Evolutionary conservation across 2,113 vertebrate species (phyloP).

Genomic region (Microtus ochrogaster): DNA sequence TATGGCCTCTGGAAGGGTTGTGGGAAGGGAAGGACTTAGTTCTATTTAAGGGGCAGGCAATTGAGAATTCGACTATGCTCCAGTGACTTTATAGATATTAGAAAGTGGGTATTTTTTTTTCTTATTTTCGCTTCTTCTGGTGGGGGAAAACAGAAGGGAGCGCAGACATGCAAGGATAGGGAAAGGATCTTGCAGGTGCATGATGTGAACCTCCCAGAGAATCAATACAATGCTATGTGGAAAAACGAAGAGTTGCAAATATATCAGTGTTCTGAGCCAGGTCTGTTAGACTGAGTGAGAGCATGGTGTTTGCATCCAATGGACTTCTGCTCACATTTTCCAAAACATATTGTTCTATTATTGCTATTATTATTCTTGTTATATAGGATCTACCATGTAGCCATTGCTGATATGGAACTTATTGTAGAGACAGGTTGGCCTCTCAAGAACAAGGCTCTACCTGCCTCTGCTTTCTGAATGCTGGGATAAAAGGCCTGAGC

Average conservation of each 20-base stretch:
- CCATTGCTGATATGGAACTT: neutral
- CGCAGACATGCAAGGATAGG: neutral
- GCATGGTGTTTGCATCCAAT: neutral
- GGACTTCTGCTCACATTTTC: slow-evolving; percentile 11
- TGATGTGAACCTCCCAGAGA: neutral
- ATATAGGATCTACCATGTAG: neutral
- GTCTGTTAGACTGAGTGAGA: neutral
- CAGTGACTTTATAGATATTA: neutral
- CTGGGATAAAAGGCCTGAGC: neutral
- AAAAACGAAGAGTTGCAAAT: neutral
- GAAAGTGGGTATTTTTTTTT: neutral
- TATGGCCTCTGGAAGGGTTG: neutral
- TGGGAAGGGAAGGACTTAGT: neutral
- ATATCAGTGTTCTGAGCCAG: neutral
- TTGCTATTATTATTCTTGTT: neutral
- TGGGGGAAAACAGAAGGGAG: neutral
- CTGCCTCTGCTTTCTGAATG: neutral
- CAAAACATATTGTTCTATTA: neutral
- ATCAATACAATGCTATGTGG: neutral
- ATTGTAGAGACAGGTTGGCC: neutral
- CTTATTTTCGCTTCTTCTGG: neutral
- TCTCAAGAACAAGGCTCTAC: neutral
- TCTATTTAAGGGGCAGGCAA: neutral
- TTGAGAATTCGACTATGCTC: neutral
- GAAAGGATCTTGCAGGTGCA: neutral